Percentiles rank a stretch among this genome's conserved stretches.
Conservation (phyloP, 2,888 invertebrate genomes). For the Apodemia duryi region DNA sequence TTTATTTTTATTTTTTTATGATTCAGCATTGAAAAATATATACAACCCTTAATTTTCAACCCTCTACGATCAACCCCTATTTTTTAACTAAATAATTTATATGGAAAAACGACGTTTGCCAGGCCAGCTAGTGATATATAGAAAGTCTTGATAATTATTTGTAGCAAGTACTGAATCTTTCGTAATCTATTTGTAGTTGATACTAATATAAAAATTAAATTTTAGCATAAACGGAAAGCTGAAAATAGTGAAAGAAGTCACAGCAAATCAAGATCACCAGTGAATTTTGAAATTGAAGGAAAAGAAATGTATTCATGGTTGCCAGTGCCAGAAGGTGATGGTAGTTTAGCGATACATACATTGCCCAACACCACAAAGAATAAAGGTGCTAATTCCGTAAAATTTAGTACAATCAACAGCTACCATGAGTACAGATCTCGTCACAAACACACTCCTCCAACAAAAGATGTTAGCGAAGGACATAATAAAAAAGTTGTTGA, state of each 20-base stretch:
- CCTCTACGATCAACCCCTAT: no score
- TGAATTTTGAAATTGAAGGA: slow-evolving; percentile 36
- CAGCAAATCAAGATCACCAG: slow-evolving; percentile 44
- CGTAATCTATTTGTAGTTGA: no score
- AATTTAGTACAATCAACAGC: slow-evolving; percentile 61
- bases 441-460: slow-evolving; percentile 70
- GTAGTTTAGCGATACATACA: slow-evolving; percentile 57
- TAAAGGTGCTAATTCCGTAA: slow-evolving; percentile 54
- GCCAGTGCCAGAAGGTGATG: slow-evolving; percentile 68
- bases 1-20: no score
- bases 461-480: slow-evolving; percentile 48
- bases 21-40: no score
- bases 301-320: slow-evolving; percentile 68
- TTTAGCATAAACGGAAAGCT: not conserved
- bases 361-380: slow-evolving; percentile 50
- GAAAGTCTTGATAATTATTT: no score
- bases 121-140: no score
- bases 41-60: no score
- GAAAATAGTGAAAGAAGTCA: slow-evolving; percentile 1
- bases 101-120: no score
- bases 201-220: not conserved
- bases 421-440: slow-evolving; percentile 70
- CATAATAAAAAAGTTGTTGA: slow-evolving; percentile 40
- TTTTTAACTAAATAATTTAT: no score
- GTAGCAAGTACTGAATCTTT: no score